These are phyloP conservation scores for Hypolimnas misippus DNA, from an alignment of 2,888 invertebrate genomes.

Conservation along the genomic window DNA sequence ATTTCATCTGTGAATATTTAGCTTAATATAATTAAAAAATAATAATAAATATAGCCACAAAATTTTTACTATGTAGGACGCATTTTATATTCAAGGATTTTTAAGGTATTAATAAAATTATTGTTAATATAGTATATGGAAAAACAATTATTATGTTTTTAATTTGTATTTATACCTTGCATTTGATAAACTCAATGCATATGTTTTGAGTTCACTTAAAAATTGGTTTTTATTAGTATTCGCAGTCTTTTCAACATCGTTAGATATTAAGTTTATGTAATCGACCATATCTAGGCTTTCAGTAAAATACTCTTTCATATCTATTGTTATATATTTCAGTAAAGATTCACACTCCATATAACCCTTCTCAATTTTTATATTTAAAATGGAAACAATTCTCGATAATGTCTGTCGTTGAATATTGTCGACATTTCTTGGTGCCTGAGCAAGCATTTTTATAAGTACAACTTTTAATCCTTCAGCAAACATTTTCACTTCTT, in stretches of 20 bases:
- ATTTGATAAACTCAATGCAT: conserved; percentile 56
- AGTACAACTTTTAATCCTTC: conserved; percentile 75
- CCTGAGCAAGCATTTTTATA: conserved; percentile 50
- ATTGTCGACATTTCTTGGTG: conserved; percentile 62
- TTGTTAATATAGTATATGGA: too few species aligned
- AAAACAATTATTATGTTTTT: neutral
- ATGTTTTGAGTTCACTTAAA: conserved; percentile 58
- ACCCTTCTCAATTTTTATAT: conserved; percentile 67
- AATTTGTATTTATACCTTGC: conserved; percentile 58
- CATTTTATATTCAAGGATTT: too few species aligned
- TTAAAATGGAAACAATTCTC: conserved; percentile 80
- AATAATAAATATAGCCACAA: too few species aligned
- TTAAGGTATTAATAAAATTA: too few species aligned
- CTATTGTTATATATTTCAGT: conserved; percentile 80
- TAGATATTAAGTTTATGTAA: conserved; percentile 31
- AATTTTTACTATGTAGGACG: neutral
- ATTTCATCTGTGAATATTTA: too few species aligned
- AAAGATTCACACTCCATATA: conserved; percentile 64
- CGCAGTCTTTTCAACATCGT: conserved; percentile 37
- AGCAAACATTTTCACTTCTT: conserved; percentile 58
- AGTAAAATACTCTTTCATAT: conserved; percentile 71
- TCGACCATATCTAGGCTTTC: conserved; percentile 73
- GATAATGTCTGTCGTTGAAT: conserved; percentile 79
- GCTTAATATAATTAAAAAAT: too few species aligned
- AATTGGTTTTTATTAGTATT: conserved; percentile 55